These are phyloP conservation scores for Nebria salina DNA, from an alignment of 2,888 invertebrate species.

Conservation along the genomic window DNA sequence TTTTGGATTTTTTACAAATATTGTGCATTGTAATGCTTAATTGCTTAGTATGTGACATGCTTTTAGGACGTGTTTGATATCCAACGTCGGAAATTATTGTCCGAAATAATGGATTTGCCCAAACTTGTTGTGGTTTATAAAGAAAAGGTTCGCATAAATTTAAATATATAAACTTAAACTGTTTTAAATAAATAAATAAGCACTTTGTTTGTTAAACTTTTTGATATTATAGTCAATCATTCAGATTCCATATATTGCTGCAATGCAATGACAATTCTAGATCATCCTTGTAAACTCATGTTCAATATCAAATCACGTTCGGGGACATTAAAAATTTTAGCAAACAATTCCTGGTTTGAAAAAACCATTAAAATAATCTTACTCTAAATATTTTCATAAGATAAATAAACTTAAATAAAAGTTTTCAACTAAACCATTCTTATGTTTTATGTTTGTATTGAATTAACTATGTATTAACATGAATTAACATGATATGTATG, in stretches of 20 bases:
- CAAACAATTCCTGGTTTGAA: slow-evolving; percentile 46
- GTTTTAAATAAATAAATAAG: slow-evolving; percentile 28
- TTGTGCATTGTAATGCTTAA: slow-evolving; percentile 41
- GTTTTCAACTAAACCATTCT: slow-evolving; percentile 34
- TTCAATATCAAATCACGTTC: background rate
- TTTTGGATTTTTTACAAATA: slow-evolving; percentile 26
- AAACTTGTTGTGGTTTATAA: slow-evolving; percentile 73
- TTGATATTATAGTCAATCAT: background rate
- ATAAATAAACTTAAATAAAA: slow-evolving; percentile 45
- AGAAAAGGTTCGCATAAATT: slow-evolving; percentile 71
- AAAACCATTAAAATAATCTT: slow-evolving; percentile 43
- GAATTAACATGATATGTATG: slow-evolving; percentile 3
- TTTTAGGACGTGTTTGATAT: slow-evolving; percentile 76
- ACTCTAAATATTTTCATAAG: slow-evolving; percentile 40
- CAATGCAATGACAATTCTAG: background rate
- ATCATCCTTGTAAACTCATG: background rate
- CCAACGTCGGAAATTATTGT: slow-evolving; percentile 74
- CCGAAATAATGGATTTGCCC: slow-evolving; percentile 83
- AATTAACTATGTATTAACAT: slow-evolving; percentile 6
- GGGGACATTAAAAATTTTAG: slow-evolving; percentile 27
- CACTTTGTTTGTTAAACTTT: slow-evolving; percentile 37
- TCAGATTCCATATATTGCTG: background rate
- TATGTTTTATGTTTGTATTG: slow-evolving; percentile 33
- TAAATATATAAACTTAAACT: slow-evolving; percentile 38
- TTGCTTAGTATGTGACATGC: slow-evolving; percentile 54